Evolutionary conservation across 2,888 invertebrate genomes (phyloP), one percentile per base, ranked within the genome.

Genomic region (Deilephila elpenor): DNA sequence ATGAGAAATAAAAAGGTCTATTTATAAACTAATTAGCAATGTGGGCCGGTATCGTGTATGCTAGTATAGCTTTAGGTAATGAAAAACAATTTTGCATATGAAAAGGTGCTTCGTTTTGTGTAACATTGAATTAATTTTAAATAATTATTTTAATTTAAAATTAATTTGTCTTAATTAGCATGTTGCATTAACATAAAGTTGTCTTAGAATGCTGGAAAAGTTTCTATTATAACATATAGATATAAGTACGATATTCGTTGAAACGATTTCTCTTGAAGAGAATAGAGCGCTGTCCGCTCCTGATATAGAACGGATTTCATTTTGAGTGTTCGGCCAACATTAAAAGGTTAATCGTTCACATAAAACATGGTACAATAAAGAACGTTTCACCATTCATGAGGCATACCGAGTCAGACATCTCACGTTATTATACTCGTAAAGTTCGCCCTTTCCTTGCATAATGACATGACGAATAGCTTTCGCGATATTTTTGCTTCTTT

Each of bases 341-440:
- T 91, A 93, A 93, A 93, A 94, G 93, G 93, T 93, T 93, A 94
- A 94, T 94, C 93, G 94, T 93, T 93, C 89, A 83, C 92, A 94
- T 94, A 93, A 93, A 93, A 92, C 91, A 91, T 87, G 88, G 90
- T 85, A 93, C 93, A 93, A 93, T 94, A 93, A 93, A 92, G 93
- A 91, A 90, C 89, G 85, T 89, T 91, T 88, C 88, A 87, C 90
- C 88, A 91, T 93, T 93, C 93, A 91, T 85, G 89, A 90, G 89
- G 86, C 90, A 84, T 88, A 89, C 88, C 88, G 88, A 91, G 90
- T 91, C 93, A 92, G 91, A 93, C 91, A 93, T 94, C 93, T 94
- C 93, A 80, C 91, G 93, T 93, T 94, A 94, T 94, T 93, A 93
- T 93, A 91, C 90, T 92, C 94, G 93, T 94, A 93, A 94, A 94